Conservation (phyloP, 2,113 vertebrate species). For the Athene cunicularia region DNA sequence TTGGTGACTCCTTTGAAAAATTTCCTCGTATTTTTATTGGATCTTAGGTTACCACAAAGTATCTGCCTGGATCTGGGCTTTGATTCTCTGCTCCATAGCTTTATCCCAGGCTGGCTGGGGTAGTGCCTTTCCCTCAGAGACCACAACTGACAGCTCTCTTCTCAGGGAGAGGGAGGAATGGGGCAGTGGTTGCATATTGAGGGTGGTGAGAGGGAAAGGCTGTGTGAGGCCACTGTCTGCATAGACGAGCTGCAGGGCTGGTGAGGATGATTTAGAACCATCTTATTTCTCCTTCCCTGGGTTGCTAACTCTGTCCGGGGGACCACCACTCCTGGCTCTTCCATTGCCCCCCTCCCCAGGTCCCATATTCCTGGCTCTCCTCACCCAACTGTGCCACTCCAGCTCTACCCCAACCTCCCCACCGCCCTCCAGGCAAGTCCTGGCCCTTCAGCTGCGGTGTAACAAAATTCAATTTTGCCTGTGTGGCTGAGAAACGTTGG, state of each 20-base stretch:
- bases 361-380: neutral
- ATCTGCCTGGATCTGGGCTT: constrained; percentile 36
- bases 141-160: constrained; percentile 46
- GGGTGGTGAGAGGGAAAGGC: neutral
- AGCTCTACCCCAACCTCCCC: neutral
- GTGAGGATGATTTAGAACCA: neutral
- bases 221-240: neutral
- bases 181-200: neutral
- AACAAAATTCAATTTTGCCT: neutral
- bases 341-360: neutral
- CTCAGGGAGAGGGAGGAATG: constrained; percentile 6
- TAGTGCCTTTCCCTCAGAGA: constrained; percentile 31
- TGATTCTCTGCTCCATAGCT: neutral
- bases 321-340: neutral
- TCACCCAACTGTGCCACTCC: neutral
- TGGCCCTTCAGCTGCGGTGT: neutral
- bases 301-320: neutral
- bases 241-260: neutral
- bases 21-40: neutral
- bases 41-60: neutral
- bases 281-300: neutral
- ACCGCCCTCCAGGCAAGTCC: neutral
- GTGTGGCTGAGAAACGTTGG: neutral
- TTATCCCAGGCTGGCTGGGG: neutral
- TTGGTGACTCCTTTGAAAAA: neutral